Percentiles rank a stretch among this genome's conserved stretches.
Conservation (phyloP, 2,113 vertebrate genomes). For the Murina feae region DNA sequence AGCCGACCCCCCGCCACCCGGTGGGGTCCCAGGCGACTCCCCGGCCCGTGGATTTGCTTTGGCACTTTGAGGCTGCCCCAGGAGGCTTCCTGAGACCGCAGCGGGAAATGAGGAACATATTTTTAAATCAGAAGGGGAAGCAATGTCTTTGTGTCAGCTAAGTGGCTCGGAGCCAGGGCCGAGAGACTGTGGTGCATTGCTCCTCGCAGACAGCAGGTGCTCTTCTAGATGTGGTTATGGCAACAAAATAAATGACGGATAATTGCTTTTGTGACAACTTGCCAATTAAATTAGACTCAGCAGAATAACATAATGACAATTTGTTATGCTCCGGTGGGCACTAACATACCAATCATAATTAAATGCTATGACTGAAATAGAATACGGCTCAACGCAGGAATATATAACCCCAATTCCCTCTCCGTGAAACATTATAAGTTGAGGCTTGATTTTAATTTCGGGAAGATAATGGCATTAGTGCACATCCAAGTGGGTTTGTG, state of each 20-base stretch:
- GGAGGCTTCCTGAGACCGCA: conserved; percentile 30
- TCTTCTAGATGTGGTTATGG: conserved; percentile 92
- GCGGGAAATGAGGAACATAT: conserved; percentile 64
- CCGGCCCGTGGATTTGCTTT: neutral
- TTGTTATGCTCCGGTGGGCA: conserved; percentile 96
- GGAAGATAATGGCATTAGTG: conserved; percentile 86
- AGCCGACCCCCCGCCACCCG: neutral
- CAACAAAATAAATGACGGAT: conserved; percentile 97
- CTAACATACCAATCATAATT: conserved; percentile 98
- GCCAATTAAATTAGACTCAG: conserved; percentile 97
- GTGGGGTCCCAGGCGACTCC: neutral
- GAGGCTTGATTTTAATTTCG: conserved; percentile 90
- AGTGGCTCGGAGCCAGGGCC: conserved; percentile 82
- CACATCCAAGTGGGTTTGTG: conserved; percentile 79
- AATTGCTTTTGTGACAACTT: conserved; percentile 98
- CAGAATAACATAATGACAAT: conserved; percentile 98
- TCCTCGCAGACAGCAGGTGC: conserved; percentile 91
- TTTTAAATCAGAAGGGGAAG: conserved; percentile 77
- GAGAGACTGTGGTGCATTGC: conserved; percentile 75
- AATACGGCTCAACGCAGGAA: conserved; percentile 86
- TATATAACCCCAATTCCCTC: conserved; percentile 91
- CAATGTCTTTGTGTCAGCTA: conserved; percentile 77
- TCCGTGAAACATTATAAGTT: conserved; percentile 87
- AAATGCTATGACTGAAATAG: conserved; percentile 92
- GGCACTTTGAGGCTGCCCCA: neutral